Base-by-base conservation (phyloP, 2,888 invertebrate species). In the Himalopsyche japonica region DNA sequence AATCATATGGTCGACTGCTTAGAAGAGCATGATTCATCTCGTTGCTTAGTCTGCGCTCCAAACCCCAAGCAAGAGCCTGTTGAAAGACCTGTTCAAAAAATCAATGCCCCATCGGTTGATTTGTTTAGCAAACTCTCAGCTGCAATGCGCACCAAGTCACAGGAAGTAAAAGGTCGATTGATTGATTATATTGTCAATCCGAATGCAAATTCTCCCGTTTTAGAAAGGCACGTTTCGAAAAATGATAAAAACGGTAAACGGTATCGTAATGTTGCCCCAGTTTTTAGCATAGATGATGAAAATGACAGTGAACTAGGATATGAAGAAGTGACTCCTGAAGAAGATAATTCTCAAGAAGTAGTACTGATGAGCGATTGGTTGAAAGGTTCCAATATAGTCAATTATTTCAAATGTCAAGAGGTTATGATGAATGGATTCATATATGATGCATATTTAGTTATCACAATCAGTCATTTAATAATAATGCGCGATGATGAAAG, bases 141-240 rank as follows among this genome's bases (percentile, higher is more conserved):
- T 76, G 98, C 96, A 8, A 96, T 98, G 94, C 98, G 96, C 91
- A 94, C 95, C 3, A 98, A 98, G 90, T 96, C 98, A 77, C 97
- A 96, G 82, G 98, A 97, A 91, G 96, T 99, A 20, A 98, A 97
- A 89, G 98, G 96, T 37, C 98, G 96, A 91, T 90, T 99, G 82
- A 95, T 97, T 87, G 98, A 98, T 90, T 98, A 98, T 89, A 98
- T 98, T 87, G 97, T 97, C 0, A 98, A 98, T 93, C 97, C 97
- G 1, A 94, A 94, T 87, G 93, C 93, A 1, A 94, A 92, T 81
- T 89, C 90, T 64, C 90, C 92, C 47, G 92, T 92, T 86, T 93
- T 93, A 57, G 96, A 96, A 89, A 94, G 95, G 88, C 97, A 97
- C 89, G 98, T 98, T 3, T 97, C 96, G 82, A 96, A 96, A 87